Evolutionary conservation across 2,888 invertebrate genomes (phyloP), one percentile per base, ranked within the genome.

Genomic region (Drosophila pegasa): DNA sequence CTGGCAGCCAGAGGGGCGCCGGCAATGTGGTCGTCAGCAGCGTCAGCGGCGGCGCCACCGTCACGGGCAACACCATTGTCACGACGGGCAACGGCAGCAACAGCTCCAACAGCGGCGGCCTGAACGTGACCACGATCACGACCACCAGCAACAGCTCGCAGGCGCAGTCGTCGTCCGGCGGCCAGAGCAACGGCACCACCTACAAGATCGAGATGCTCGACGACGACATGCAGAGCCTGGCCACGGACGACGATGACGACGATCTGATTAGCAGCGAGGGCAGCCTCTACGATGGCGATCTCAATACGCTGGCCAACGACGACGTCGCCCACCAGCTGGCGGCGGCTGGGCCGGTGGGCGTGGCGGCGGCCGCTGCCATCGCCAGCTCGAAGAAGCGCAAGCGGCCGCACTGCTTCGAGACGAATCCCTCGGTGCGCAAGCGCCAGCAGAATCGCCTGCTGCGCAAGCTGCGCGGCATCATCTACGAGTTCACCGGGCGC

Each of bases 271-370:
- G 96, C 63, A 97, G 96, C 62, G 96, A 96, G 58, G 95, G 96
- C 31, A 96, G 96, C 41, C 94, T 94, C 40, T 95, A 96, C 82
- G 98, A 97, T 90, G 95, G 95, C 2, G 98, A 98, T 90, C 94
- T 98, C 71, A 95, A 98, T 93, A 95, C 96, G 7, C 80, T 90
- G 58, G 81, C 70, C 29, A 82, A 96, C 80, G 98, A 98, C 92
- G 98, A 98, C 91, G 97, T 99, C 87, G 98, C 98, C 78, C 97
- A 98, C 91, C 98, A 98, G 91, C 93, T 99, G 86, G 98, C 98
- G 59, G 98, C 98, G 86, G 98, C 98, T 92, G 98, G 98, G 7
- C 98, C 98, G 12, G 96, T 98, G 63, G 98, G 98, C 48, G 97
- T 98, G 92, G 98, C 98, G 20, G 98, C 98, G 4, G 98, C 98